Percentiles rank a stretch among this genome's conserved stretches.
These are phyloP conservation scores for Campylomormyrus numenius DNA, from an alignment of 2,113 vertebrate species.

Conservation along the genomic window DNA sequence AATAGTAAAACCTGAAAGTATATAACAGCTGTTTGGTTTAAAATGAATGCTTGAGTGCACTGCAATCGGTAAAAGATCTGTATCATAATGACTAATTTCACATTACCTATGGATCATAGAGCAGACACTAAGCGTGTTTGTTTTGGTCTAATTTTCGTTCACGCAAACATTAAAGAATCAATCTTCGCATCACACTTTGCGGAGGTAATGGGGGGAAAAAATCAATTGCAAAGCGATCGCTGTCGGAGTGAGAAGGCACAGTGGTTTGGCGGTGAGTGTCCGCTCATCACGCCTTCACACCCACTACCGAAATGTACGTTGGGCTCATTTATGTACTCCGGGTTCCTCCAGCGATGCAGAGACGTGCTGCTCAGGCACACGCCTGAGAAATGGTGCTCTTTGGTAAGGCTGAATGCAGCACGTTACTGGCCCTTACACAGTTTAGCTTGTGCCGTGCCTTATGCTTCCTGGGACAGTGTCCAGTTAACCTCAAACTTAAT, in stretches of 20 bases:
- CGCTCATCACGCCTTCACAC: neutral
- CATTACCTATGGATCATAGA: neutral
- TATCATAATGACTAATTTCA: neutral
- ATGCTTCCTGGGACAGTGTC: neutral
- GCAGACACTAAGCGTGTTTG: neutral
- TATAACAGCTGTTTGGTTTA: neutral
- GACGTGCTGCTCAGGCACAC: neutral
- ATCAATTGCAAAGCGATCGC: neutral
- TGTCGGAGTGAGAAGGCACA: neutral
- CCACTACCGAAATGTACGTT: neutral
- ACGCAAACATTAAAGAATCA: neutral
- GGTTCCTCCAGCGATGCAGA: neutral
- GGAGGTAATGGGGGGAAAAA: neutral
- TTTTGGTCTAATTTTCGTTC: conserved; percentile 1
- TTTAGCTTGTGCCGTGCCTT: neutral
- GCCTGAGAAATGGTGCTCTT: neutral
- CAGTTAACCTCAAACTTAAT: neutral
- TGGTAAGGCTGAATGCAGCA: neutral
- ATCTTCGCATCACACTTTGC: neutral
- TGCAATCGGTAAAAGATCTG: neutral
- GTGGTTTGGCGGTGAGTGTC: neutral
- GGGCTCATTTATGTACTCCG: neutral
- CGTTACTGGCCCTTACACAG: neutral
- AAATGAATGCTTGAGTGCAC: neutral
- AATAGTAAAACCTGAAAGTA: neutral